Conservation (phyloP, 2,797 vertebrate genomes). For the Prunella strophiata region DNA sequence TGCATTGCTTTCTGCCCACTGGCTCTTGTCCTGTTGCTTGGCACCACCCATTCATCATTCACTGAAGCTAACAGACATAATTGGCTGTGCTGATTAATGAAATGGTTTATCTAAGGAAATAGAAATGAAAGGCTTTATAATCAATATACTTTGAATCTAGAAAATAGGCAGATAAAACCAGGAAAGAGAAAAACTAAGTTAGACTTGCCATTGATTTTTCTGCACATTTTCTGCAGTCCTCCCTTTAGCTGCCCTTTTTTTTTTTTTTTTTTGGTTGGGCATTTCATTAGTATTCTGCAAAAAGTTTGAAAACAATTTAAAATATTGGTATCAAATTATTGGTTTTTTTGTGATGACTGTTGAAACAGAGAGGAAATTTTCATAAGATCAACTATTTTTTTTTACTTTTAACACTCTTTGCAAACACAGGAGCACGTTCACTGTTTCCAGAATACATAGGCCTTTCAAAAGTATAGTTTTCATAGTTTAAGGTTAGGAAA, state of each 20-base stretch:
- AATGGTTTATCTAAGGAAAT: conserved; percentile 32
- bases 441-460: not conserved
- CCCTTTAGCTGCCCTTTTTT: not conserved
- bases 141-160: not conserved
- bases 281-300: not conserved
- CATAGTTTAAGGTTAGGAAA: not conserved
- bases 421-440: not conserved
- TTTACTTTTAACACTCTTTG: not conserved
- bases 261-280: not conserved
- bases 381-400: not conserved
- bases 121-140: not conserved
- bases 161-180: not conserved
- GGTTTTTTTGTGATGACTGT: not conserved
- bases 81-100: conserved; percentile 7
- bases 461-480: not conserved
- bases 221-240: not conserved
- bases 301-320: not conserved
- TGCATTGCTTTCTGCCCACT: fast-evolving
- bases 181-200: not conserved
- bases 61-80: not conserved
- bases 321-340: not conserved
- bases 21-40: not conserved
- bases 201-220: not conserved
- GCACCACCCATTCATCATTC: not conserved
- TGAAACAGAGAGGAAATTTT: not conserved